Percentiles rank a stretch among this genome's conserved stretches.
These are phyloP conservation scores for Chiloscyllium plagiosum DNA, from an alignment of 2,113 vertebrate species.

Conservation along the genomic window DNA sequence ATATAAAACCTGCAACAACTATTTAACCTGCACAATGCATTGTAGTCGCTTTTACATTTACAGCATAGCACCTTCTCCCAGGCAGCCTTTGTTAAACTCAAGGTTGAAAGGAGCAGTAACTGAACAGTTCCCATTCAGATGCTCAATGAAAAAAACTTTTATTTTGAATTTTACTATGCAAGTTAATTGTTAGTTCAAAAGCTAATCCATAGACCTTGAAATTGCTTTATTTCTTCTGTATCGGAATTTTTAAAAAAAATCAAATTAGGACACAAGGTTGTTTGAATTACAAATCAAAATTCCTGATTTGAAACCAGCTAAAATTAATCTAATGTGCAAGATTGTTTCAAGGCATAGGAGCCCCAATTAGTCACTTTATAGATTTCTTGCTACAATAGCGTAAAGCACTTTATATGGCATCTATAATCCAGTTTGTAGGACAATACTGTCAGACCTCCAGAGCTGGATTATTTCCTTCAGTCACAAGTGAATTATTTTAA, in stretches of 20 bases:
- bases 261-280: background rate
- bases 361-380: background rate
- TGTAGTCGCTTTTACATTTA: background rate
- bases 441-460: background rate
- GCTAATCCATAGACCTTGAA: background rate
- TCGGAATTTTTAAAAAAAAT: background rate
- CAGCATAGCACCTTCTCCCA: background rate
- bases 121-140: background rate
- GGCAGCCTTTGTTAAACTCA: background rate
- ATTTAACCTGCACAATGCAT: conserved; percentile 7
- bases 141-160: background rate
- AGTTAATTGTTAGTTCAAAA: background rate
- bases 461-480: background rate
- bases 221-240: background rate
- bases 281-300: background rate
- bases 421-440: background rate
- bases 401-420: background rate
- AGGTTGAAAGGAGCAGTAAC: background rate
- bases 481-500: background rate
- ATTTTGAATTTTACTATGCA: background rate
- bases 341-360: background rate
- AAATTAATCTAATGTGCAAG: background rate
- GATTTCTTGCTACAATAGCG: background rate
- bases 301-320: background rate
- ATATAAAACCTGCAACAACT: background rate